A percentile compares a stretch with the other conserved stretches of the same genome.
These are phyloP conservation scores for Pseudopipra pipra DNA, from an alignment of 2,113 vertebrate species.

Conservation along the genomic window DNA sequence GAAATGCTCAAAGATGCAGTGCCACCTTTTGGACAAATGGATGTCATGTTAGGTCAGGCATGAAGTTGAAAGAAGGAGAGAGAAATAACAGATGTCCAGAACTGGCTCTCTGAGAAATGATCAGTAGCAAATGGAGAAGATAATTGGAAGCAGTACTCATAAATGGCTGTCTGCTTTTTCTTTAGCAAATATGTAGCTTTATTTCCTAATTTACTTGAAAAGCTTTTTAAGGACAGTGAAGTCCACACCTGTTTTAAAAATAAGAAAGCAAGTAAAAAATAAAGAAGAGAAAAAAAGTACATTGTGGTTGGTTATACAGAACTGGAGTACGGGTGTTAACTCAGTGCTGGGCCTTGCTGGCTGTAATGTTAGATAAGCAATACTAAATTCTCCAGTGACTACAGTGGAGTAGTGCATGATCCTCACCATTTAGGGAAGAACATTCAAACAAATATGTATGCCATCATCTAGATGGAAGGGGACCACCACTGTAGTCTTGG, in stretches of 20 bases:
- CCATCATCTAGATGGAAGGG: background rate
- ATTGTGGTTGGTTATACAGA: rapidly evolving
- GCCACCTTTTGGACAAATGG: constrained; percentile 57
- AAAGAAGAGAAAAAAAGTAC: background rate
- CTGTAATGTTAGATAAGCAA: background rate
- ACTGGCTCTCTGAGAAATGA: background rate
- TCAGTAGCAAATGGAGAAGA: background rate
- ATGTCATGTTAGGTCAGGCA: constrained; percentile 32
- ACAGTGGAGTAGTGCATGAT: background rate
- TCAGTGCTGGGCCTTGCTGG: background rate
- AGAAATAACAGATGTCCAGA: background rate
- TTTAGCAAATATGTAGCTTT: background rate
- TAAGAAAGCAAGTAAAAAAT: background rate
- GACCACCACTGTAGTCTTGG: background rate
- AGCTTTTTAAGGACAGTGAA: background rate
- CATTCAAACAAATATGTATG: background rate
- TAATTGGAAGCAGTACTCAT: background rate
- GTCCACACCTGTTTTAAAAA: background rate
- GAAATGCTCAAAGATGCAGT: constrained; percentile 64
- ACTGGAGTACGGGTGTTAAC: background rate
- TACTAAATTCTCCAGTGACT: background rate
- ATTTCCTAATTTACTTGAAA: background rate
- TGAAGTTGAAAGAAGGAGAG: background rate
- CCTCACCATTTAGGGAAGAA: background rate
- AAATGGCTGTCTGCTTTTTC: background rate